Evolutionary conservation across 1,140 invertebrate species (phyloP).

Genomic region (Acromyrmex heyeri): DNA sequence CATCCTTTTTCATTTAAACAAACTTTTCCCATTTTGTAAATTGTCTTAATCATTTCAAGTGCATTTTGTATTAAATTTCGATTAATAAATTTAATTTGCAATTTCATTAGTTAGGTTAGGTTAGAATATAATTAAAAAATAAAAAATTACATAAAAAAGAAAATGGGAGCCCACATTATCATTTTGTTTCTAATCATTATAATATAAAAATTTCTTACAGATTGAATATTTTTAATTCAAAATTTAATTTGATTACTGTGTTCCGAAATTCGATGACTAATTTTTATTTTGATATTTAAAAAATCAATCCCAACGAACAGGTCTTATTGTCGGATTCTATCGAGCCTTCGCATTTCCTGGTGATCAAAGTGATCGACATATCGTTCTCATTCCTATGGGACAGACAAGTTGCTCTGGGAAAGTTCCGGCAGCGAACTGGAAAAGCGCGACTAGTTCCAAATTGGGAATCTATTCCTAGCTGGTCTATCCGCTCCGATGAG

Average conservation of each 20-base stretch:
- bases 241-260: too few relatives aligned
- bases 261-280: background rate
- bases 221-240: too few relatives aligned
- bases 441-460: slow-evolving; percentile 15
- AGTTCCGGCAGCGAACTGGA: slow-evolving; percentile 23
- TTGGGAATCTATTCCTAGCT: slow-evolving; percentile 24
- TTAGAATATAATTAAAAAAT: background rate
- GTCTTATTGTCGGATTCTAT: background rate
- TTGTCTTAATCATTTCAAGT: too few relatives aligned
- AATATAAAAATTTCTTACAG: too few relatives aligned
- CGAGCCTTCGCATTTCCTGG: background rate
- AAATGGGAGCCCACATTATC: too few relatives aligned
- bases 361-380: background rate
- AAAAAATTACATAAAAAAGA: too few relatives aligned
- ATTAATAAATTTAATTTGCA: too few relatives aligned
- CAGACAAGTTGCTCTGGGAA: background rate
- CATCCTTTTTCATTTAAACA: too few relatives aligned
- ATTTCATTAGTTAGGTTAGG: too few relatives aligned
- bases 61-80: too few relatives aligned
- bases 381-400: background rate
- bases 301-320: background rate
- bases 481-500: slow-evolving; percentile 20
- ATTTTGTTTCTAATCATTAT: too few relatives aligned
- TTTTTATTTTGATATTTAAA: background rate
- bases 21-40: too few relatives aligned